Base-by-base conservation (phyloP, 2,113 vertebrate species). In the Etheostoma cragini region DNA sequence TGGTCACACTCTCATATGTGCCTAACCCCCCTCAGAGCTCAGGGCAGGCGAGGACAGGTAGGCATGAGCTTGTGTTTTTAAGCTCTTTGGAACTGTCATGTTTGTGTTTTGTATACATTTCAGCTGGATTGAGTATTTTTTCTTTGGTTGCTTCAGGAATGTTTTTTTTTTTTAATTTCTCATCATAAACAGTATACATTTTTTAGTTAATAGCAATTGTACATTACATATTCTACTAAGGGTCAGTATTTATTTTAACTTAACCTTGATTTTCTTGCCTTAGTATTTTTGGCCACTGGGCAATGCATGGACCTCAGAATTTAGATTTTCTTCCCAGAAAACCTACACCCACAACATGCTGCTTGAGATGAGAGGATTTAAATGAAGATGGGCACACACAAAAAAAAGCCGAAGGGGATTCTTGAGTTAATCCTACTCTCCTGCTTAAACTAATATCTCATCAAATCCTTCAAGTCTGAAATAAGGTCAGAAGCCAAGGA, bases 401-500 rank as follows among this genome's bases (percentile, higher is more conserved):
- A 38, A 72, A 65, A 63, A 73, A 24, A 65, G 60, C 21, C 24
- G 13, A 71, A 50, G 57, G 81, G 69, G 71, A 88, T 86, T 85
- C 83, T 82, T 72, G 42, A n/a, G 62, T 72, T 84, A 88, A 88
- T 92, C 89, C 77, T 47, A 1, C 80, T 63, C 56, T 78, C 68
- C 73, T 65, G 57, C 82, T 85, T 17, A 87, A 88, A 82, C 71
- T 89, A 90, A 90, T 82, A 88, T 89, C 88, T 87, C 82, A 84
- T 91, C 83, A 90, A 93, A 88, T 90, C 84, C 86, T 83, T 87
- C 87, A 75, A 87, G 60, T 77, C 76, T 74, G 62, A 80, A 92
- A 87, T 85, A 78, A 86, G 91, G 92, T 92, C 92, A 93, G 50
- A 90, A 86, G 88, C 82, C 82, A 88, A 85, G 87, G 85, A 91